Evolutionary conservation across 2,888 invertebrate species (phyloP).

Genomic region (Drosophila subquinaria): DNA sequence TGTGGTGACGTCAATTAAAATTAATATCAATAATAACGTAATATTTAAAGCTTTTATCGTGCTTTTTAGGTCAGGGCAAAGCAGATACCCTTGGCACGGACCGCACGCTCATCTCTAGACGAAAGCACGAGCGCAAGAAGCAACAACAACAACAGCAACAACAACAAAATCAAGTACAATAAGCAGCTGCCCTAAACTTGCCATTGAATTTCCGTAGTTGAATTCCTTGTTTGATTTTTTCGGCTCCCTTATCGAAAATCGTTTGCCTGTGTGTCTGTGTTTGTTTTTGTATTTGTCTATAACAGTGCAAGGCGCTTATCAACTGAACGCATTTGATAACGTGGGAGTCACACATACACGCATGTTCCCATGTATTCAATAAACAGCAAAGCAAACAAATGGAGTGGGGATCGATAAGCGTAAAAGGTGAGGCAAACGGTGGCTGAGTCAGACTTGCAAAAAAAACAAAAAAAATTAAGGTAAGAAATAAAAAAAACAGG

Average conservation of each 20-base stretch:
- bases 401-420: conserved; percentile 46
- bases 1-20: conserved; percentile 14
- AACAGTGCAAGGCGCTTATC: conserved; percentile 47
- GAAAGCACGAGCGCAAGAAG: conserved; percentile 27
- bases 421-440: conserved; percentile 23
- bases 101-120: conserved; percentile 20
- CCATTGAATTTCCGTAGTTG: conserved; percentile 67
- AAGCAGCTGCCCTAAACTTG: conserved; percentile 57
- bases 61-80: conserved; percentile 43
- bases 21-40: conserved; percentile 20
- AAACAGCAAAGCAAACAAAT: conserved; percentile 58
- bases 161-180: conserved; percentile 2
- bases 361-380: conserved; percentile 13
- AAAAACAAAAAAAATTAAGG: neutral
- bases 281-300: conserved; percentile 2
- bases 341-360: conserved; percentile 25
- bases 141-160: conserved; percentile 5
- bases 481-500: neutral
- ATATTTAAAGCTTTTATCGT: conserved; percentile 22
- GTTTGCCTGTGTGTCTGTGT: neutral
- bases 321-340: conserved; percentile 52
- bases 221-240: conserved; percentile 31
- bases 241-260: conserved; percentile 41
- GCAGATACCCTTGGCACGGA: conserved; percentile 25
- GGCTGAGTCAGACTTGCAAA: conserved; percentile 50